These are phyloP conservation scores for Sarcophaga caerulescens DNA, from an alignment of 2,888 invertebrate genomes.

Conservation along the genomic window DNA sequence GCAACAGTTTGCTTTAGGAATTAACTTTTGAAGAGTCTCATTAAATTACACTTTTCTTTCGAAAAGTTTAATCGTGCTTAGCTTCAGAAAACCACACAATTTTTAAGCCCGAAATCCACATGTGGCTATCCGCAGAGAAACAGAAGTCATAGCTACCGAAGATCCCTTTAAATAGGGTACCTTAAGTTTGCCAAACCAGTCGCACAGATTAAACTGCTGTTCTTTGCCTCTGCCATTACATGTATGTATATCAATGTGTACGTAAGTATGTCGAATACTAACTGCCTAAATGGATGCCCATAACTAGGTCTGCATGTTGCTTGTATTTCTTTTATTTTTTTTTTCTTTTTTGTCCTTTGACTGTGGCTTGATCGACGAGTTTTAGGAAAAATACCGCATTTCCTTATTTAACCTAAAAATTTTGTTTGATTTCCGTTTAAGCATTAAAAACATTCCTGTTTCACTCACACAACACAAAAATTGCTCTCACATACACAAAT, in stretches of 20 bases:
- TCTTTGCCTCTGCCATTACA: background rate
- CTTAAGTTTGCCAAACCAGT: background rate
- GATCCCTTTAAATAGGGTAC: background rate
- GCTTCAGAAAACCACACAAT: too few relatives aligned
- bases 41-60: too few relatives aligned
- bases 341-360: background rate
- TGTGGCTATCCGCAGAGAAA: too few relatives aligned
- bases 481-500: background rate
- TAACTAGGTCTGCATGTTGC: background rate
- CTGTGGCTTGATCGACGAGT: background rate
- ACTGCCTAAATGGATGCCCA: background rate
- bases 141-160: too few relatives aligned
- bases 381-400: conserved; percentile 57
- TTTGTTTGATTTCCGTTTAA: conserved; percentile 49
- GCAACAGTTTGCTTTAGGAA: too few relatives aligned
- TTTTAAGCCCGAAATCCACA: too few relatives aligned
- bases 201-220: background rate
- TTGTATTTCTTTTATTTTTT: background rate
- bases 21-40: too few relatives aligned
- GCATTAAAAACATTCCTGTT: conserved; percentile 35
- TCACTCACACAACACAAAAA: background rate
- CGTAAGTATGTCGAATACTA: background rate
- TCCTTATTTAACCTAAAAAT: conserved; percentile 62
- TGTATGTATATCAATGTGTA: background rate
- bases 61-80: too few relatives aligned